These are phyloP conservation scores for Petrolisthes cinctipes DNA, from an alignment of 2,888 invertebrate species.

Conservation along the genomic window DNA sequence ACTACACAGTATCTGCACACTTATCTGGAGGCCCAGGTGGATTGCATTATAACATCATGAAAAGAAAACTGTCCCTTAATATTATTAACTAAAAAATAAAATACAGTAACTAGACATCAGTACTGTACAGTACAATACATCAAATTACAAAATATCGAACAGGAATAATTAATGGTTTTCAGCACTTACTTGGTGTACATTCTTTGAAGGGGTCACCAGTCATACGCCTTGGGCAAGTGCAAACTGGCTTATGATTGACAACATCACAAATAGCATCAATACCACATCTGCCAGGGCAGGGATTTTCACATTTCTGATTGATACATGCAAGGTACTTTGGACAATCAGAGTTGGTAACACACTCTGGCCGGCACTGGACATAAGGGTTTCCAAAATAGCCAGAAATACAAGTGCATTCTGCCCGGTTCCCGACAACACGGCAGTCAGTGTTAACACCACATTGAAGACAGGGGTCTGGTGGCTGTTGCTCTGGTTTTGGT, in stretches of 20 bases:
- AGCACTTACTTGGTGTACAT: conserved; percentile 71
- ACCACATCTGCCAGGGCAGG: conserved; percentile 78
- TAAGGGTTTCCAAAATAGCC: conserved; percentile 85
- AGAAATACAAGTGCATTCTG: conserved; percentile 82
- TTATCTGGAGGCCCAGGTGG: no score
- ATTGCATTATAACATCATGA: no score
- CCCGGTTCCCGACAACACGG: conserved; percentile 73
- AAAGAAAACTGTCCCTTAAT: no score
- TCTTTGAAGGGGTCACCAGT: conserved; percentile 66
- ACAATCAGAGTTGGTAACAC: conserved; percentile 74
- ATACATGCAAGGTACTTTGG: conserved; percentile 45
- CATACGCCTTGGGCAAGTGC: conserved; percentile 75
- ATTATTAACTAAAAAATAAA: no score
- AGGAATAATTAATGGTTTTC: background rate
- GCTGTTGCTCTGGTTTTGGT: background rate
- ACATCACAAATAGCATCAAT: conserved; percentile 82
- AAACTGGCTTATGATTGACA: conserved; percentile 82
- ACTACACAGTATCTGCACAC: no score
- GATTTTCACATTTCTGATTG: conserved; percentile 48
- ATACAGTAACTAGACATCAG: no score
- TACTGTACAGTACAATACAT: background rate
- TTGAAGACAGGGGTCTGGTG: conserved; percentile 80
- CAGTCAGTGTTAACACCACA: conserved; percentile 78
- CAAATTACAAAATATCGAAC: background rate
- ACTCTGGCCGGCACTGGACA: conserved; percentile 84